Conservation (phyloP, 64 coral and sea anemone species). For the Stichodactyla helianthus region DNA sequence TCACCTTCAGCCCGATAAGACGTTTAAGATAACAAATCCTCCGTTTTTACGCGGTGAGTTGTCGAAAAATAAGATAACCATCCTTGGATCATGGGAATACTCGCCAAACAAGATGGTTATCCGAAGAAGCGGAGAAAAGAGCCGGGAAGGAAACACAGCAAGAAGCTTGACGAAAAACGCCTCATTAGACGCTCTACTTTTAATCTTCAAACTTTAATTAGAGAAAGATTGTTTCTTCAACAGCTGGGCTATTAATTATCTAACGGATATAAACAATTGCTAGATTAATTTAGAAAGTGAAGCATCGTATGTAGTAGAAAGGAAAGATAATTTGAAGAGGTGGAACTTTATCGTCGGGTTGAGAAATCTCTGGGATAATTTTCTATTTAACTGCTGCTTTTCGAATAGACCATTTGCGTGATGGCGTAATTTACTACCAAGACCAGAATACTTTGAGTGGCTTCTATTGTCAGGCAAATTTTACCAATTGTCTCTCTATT, state of each 20-base stretch:
- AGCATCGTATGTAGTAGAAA: neutral
- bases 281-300: neutral
- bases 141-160: constrained; percentile 1
- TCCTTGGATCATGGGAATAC: neutral
- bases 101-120: neutral
- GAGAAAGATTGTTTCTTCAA: neutral
- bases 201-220: neutral
- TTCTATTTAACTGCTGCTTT: too few relatives aligned
- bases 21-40: neutral
- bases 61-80: neutral
- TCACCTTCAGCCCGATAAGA: neutral
- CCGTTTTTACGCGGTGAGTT: neutral
- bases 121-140: neutral
- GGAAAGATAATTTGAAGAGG: neutral
- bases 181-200: neutral
- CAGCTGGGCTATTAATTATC: neutral
- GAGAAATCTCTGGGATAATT: neutral
- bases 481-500: too few relatives aligned
- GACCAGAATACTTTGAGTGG: too few relatives aligned
- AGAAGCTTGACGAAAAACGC: neutral
- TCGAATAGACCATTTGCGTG: too few relatives aligned
- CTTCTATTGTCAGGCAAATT: too few relatives aligned
- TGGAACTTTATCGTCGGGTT: neutral
- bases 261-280: neutral
- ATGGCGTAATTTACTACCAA: too few relatives aligned